Evolutionary conservation across 2,113 vertebrate species (phyloP).

Genomic region (Mesembrinibis cayennensis): DNA sequence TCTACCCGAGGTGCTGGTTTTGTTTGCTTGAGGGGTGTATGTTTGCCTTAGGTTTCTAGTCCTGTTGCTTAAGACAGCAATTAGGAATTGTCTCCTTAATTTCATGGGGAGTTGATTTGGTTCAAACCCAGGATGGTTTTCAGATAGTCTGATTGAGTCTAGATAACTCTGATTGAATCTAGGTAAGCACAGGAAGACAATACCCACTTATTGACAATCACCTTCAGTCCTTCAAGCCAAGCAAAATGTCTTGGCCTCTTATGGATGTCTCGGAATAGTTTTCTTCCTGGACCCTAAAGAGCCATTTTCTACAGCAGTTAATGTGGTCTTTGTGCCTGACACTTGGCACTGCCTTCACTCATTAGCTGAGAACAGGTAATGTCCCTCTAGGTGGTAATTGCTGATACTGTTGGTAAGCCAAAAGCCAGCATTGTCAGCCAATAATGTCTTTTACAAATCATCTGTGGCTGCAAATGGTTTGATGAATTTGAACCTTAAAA

Average conservation of each 20-base stretch:
- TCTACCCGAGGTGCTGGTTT: neutral
- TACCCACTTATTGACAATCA: neutral
- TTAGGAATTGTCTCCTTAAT: neutral
- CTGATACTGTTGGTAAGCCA: neutral
- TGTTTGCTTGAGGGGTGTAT: neutral
- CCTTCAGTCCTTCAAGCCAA: neutral
- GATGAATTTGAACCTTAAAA: slow-evolving; percentile 33
- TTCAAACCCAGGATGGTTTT: neutral
- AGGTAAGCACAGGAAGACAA: neutral
- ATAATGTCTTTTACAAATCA: slow-evolving; percentile 9
- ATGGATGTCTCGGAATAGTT: neutral
- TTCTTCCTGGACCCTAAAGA: neutral
- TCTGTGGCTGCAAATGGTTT: neutral
- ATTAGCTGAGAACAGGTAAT: slow-evolving; percentile 18
- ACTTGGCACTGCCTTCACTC: neutral
- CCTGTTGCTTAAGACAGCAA: slow-evolving; percentile 8
- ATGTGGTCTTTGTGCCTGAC: neutral
- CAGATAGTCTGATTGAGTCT: neutral
- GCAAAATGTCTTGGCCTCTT: neutral
- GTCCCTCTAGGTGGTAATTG: slow-evolving; percentile 21
- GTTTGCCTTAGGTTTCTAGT: neutral
- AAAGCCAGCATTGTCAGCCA: neutral
- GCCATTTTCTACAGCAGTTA: neutral
- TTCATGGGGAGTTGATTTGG: neutral
- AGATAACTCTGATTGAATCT: neutral